Conservation (phyloP, 2,113 vertebrate species). For the Petaurus breviceps region DNA sequence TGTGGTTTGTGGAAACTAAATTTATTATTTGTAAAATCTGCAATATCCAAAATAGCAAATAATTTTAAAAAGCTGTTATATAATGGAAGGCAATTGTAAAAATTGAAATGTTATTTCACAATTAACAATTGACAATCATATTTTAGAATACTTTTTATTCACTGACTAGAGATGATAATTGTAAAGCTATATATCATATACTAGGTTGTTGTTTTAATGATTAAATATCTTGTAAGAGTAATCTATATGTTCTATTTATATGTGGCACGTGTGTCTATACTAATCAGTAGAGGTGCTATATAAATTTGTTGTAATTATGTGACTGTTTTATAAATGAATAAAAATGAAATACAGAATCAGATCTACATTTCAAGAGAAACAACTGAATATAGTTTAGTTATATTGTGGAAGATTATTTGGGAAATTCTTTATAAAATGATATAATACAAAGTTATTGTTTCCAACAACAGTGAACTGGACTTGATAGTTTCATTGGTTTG, state of each 20-base stretch:
- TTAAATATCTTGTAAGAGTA: constrained; percentile 16
- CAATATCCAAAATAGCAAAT: constrained; percentile 26
- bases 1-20: not conserved
- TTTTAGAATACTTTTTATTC: not conserved
- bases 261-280: not conserved
- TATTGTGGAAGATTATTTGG: not conserved
- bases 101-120: constrained; percentile 50
- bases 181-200: not conserved
- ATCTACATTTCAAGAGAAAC: not conserved
- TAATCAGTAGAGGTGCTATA: not conserved
- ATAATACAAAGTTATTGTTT: constrained; percentile 1
- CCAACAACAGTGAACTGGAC: constrained; percentile 5
- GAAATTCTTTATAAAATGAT: constrained; percentile 39
- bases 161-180: constrained; percentile 19
- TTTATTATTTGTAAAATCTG: constrained; percentile 41
- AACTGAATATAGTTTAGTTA: not conserved
- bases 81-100: constrained; percentile 31
- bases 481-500: not conserved
- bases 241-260: not conserved
- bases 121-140: not conserved
- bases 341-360: not conserved
- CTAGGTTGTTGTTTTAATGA: constrained; percentile 4
- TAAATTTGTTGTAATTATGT: constrained; percentile 25
- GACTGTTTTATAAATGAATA: constrained; percentile 8
- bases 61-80: not conserved